Evolutionary conservation across 2,797 vertebrate species (phyloP).

Genomic region (Lutjanus argentimaculatus): DNA sequence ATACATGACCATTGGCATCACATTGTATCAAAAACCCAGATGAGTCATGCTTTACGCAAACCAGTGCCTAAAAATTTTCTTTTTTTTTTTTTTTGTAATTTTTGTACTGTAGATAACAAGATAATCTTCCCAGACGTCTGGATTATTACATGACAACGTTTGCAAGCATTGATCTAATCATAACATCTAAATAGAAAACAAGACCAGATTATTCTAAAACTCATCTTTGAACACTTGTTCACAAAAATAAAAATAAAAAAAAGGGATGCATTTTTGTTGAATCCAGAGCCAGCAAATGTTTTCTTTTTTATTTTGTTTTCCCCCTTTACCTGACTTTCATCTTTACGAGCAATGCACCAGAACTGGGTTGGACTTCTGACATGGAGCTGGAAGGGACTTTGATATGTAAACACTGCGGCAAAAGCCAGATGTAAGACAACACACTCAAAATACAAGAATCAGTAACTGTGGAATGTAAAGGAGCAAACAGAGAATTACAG

Average conservation of each 20-base stretch:
- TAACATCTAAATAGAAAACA: constrained; percentile 80
- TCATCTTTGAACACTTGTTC: constrained; percentile 62
- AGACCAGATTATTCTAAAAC: constrained; percentile 76
- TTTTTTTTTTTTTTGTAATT: constrained; percentile 41
- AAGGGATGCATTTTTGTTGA: constrained; percentile 58
- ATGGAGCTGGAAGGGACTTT: constrained; percentile 50
- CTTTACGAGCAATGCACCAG: constrained; percentile 53
- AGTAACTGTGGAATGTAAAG: constrained; percentile 55
- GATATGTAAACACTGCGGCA: constrained; percentile 65
- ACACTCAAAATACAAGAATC: constrained; percentile 44
- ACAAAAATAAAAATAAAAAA: constrained; percentile 51
- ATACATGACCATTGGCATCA: constrained; percentile 71
- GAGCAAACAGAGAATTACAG: constrained; percentile 39
- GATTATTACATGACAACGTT: constrained; percentile 80
- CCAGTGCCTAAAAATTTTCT: constrained; percentile 58
- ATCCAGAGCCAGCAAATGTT: constrained; percentile 38
- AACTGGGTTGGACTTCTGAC: constrained; percentile 51
- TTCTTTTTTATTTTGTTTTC: constrained; percentile 6
- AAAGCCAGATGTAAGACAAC: constrained; percentile 42
- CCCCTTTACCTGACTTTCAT: constrained; percentile 40
- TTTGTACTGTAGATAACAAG: constrained; percentile 69
- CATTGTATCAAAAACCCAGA: constrained; percentile 75
- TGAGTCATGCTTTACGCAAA: constrained; percentile 78
- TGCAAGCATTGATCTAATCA: constrained; percentile 82
- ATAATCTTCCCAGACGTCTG: constrained; percentile 70